Evolutionary conservation across 2,888 invertebrate genomes (phyloP).

Genomic region (Anticlea derivata): DNA sequence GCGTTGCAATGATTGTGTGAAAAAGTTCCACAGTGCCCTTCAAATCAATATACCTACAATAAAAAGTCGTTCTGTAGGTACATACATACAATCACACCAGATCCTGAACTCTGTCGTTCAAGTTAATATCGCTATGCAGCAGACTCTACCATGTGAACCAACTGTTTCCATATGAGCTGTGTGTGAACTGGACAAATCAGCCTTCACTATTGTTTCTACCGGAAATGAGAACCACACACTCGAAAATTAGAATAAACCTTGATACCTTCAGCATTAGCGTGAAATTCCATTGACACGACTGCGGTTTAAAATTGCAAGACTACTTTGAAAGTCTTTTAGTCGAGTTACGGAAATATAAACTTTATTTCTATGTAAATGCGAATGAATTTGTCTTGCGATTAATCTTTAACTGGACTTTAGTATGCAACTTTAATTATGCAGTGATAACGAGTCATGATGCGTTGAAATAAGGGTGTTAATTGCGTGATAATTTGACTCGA

Average conservation of each 20-base stretch:
- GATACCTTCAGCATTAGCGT: slow-evolving; percentile 22
- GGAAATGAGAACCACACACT: slow-evolving; percentile 37
- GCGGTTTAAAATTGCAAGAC: slow-evolving; percentile 7
- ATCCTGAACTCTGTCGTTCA: too few species aligned
- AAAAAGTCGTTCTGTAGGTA: too few species aligned
- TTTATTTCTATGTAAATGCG: neutral
- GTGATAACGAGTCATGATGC: slow-evolving; percentile 9
- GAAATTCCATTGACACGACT: slow-evolving; percentile 20
- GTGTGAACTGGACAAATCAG: slow-evolving; percentile 40
- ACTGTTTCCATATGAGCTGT: slow-evolving; percentile 20
- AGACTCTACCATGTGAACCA: slow-evolving; percentile 5
- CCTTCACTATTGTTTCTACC: slow-evolving; percentile 48
- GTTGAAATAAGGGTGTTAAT: slow-evolving; percentile 14
- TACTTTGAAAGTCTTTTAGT: slow-evolving; percentile 10
- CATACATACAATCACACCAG: too few species aligned
- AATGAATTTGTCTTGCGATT: neutral
- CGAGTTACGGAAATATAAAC: neutral
- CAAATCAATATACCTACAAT: too few species aligned
- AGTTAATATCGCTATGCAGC: too few species aligned
- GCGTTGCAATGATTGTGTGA: too few species aligned
- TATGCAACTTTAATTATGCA: slow-evolving; percentile 4
- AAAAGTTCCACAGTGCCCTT: too few species aligned
- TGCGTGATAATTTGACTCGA: neutral
- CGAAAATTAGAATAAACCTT: slow-evolving; percentile 29
- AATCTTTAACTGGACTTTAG: neutral